Base-by-base conservation (phyloP, 2,888 invertebrate species). In the Coleophora deauratella region DNA sequence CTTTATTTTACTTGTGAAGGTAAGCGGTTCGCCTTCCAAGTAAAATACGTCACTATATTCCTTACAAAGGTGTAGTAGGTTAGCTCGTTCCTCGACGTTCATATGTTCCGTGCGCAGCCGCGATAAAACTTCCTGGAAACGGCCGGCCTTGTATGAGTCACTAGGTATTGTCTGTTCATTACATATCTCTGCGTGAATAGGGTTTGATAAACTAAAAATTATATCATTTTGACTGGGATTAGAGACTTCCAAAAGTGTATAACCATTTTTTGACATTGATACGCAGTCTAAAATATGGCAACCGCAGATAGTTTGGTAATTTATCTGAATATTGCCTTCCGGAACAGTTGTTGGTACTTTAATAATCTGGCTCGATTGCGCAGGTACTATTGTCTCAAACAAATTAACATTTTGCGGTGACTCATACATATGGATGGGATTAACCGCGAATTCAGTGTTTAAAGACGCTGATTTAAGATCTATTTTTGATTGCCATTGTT, bases 401-500 rank as follows among this genome's bases (percentile, higher is more conserved):
- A 44, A 35, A 34, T 44, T 46, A 43, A n/a, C n/a, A n/a, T n/a
- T n/a, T n/a, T n/a, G n/a, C n/a, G n/a, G n/a, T n/a, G n/a, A n/a
- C n/a, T n/a, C 28, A 28, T 45, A 46, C 38, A 38, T 35, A 10
- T 35, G 33, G 32, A 46, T 30, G 11, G 49, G 47, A 31, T 38
- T 44, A 28, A 37, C 40, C 2, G 52, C 32, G n/a, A 33, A 34
- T 12, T 34, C 38, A 0, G 55, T 55, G 7, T 41, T 27, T 14
- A 52, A 30, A 0, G 30, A 1, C 9, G 41, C 45, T 33, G 49
- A 41, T 36, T 52, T 53, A 4, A 49, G 32, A 31, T 55, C 46
- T 9, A 55, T 55, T 1, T 47, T 49, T 3, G 51, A 33, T 37
- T 43, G 44, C 40, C 43, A 52, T 33, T 47, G 49, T 7, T 47